Conservation (phyloP, 2,888 invertebrate species). For the Odontomyia ornata region DNA sequence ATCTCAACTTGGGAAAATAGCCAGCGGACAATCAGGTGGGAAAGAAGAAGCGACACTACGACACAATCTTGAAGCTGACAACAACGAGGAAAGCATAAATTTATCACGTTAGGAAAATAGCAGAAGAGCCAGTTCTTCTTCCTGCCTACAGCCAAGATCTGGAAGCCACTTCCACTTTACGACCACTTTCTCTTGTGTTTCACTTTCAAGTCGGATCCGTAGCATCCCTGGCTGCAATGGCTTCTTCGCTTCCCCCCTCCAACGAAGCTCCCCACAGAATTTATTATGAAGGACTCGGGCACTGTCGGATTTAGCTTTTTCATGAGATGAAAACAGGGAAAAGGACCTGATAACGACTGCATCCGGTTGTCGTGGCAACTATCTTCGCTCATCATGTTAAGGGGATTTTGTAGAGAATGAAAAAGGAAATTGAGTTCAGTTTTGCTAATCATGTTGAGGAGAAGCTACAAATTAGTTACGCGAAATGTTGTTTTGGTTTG, state of each 20-base stretch:
- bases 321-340: background rate
- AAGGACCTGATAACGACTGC: background rate
- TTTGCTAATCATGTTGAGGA: background rate
- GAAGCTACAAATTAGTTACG: conserved; percentile 8
- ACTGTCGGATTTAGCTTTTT: background rate
- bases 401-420: background rate
- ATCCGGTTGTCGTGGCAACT: background rate
- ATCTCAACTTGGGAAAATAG: background rate
- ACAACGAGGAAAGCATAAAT: conserved; percentile 6
- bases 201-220: background rate
- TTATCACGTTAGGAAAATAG: conserved; percentile 41
- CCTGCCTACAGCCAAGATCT: conserved; percentile 14
- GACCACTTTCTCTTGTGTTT: background rate
- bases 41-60: background rate
- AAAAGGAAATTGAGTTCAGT: background rate
- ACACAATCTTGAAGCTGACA: background rate
- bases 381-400: background rate
- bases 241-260: too few relatives aligned
- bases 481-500: conserved; percentile 2
- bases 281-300: background rate
- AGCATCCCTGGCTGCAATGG: too few relatives aligned
- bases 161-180: background rate
- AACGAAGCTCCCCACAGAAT: background rate
- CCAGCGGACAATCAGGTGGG: background rate
- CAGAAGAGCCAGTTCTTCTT: background rate